Conservation (phyloP, 2,797 vertebrate species). For the Protonibea diacanthus region DNA sequence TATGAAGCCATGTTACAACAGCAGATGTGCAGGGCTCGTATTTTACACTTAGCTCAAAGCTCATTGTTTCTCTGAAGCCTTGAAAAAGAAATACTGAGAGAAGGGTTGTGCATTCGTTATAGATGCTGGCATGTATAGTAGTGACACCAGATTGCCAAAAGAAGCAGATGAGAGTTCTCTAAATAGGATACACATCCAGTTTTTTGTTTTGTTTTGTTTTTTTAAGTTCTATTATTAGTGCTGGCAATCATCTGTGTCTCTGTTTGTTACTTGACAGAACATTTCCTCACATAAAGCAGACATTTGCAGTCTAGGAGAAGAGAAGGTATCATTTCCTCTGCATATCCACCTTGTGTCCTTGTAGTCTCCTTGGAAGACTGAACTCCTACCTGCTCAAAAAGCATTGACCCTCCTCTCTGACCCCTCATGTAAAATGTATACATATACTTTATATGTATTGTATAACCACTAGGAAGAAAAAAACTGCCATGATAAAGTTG, state of each 20-base stretch:
- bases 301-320: neutral
- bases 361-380: slow-evolving; percentile 1
- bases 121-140: slow-evolving; percentile 34
- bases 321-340: neutral
- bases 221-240: slow-evolving; percentile 1
- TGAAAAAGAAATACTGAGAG: slow-evolving; percentile 50
- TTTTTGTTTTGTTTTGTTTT: too few species aligned
- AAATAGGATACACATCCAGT: slow-evolving; percentile 3
- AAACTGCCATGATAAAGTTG: slow-evolving; percentile 7
- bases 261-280: neutral
- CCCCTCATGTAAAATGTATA: slow-evolving; percentile 16
- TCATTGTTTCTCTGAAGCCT: slow-evolving; percentile 56
- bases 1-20: slow-evolving; percentile 25
- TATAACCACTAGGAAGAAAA: slow-evolving; percentile 3
- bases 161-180: neutral
- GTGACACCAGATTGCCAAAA: slow-evolving; percentile 22
- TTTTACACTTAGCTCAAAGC: slow-evolving; percentile 79
- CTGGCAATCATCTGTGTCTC: neutral
- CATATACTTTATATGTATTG: neutral
- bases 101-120: slow-evolving; percentile 55
- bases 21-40: slow-evolving; percentile 52
- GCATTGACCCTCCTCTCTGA: slow-evolving; percentile 1
- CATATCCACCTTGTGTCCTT: slow-evolving; percentile 9
- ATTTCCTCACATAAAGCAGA: neutral
- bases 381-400: slow-evolving; percentile 18